Conservation (phyloP, 2,797 vertebrate species). For the Enteromius treurensis region DNA sequence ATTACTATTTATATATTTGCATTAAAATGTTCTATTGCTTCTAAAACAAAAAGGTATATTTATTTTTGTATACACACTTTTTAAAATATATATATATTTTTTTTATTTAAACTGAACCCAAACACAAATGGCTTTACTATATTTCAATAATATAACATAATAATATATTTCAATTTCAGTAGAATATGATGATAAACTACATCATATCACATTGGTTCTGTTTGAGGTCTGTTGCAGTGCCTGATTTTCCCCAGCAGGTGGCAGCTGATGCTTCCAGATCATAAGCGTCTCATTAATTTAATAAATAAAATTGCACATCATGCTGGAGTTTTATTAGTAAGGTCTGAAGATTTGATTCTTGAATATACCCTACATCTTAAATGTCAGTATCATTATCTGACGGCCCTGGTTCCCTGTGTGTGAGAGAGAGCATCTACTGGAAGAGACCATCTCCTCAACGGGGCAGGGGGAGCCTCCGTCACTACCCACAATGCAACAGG, state of each 20-base stretch:
- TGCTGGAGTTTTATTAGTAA: background rate
- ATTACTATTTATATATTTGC: no score
- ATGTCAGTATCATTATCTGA: slow-evolving; percentile 4
- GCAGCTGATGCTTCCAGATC: slow-evolving; percentile 62
- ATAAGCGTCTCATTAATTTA: background rate
- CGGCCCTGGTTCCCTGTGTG: slow-evolving; percentile 4
- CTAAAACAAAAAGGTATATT: background rate
- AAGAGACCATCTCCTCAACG: slow-evolving; percentile 72
- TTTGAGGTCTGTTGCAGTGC: slow-evolving; percentile 45
- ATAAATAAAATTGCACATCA: background rate
- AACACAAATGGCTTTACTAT: background rate
- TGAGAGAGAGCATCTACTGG: slow-evolving; percentile 31
- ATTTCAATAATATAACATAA: no score
- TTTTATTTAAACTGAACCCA: background rate
- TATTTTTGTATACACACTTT: no score
- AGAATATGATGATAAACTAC: background rate
- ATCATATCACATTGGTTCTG: background rate
- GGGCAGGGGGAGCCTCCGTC: slow-evolving; percentile 65
- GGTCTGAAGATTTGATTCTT: background rate
- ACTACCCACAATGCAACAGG: slow-evolving; percentile 78
- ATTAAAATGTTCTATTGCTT: background rate
- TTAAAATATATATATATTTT: no score
- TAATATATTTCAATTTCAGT: no score
- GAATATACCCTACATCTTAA: background rate
- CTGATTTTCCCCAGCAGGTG: slow-evolving; percentile 67